Base-by-base conservation (phyloP, 2,797 vertebrate species). In the Sebastes oblongus region DNA sequence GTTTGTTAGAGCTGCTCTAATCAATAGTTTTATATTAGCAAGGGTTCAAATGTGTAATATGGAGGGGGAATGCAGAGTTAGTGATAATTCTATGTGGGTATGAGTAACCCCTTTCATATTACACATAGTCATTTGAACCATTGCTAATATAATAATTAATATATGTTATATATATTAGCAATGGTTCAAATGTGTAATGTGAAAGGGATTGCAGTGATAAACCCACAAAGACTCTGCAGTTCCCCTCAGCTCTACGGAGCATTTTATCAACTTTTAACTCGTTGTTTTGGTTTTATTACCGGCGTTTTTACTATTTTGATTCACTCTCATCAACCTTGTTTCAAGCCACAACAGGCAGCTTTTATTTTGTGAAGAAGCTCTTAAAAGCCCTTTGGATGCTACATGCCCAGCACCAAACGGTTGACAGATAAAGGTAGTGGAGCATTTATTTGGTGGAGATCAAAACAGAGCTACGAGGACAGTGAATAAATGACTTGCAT, bases 141-240 rank as follows among this genome's bases (percentile, higher is more conserved):
- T 46, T 46, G 12, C 36, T 72, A 22, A 60, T 22, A 46, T 60
- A 29, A 46, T 61, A 54, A 81, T 77, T 34, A 52, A 34, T 76
- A 25, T 7, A n/a, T 16, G 11, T 42, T 76, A 16, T 36, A 68
- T 60, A 16, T 36, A 68, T 60, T 27, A 46, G 4, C 55, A 72
- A 42, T 32, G 50, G 36, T 67, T 55, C 4, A 39, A 61, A 72
- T 72, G 13, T 46, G 39, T 46, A 24, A 68, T 16, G 3, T 36
- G 2, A 61, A 30, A 39, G 9, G 9, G 22, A 4, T 70, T 12
- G 2, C 2, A 14, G 6, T 50, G 34, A 77, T 68, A 11, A 39
- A 30, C 20, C 20, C 66, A 64, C 2, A 29, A 6, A 14, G n/a
- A 59, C 32, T 46, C 42, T 46, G 42, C 42, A 46, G 42, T 46